A percentile compares a stretch with the other conserved stretches of the same genome.
Evolutionary conservation across 2,113 vertebrate species (phyloP).

Genomic region (Aepyceros melampus): DNA sequence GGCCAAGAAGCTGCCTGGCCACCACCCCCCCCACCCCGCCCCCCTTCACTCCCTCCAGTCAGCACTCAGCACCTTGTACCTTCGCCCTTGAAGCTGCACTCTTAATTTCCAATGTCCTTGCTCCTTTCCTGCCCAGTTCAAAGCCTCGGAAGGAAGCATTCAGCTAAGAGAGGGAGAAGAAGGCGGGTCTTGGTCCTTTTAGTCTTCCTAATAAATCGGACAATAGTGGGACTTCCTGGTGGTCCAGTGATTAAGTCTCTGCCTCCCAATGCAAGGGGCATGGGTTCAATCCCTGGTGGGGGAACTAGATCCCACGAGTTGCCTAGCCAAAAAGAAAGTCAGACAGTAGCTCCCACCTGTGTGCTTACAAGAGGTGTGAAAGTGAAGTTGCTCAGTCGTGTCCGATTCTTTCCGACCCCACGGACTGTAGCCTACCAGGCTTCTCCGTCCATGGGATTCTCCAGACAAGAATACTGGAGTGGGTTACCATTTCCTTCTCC

Average conservation of each 20-base stretch:
- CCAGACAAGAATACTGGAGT: too few species aligned
- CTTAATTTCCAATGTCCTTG: too few species aligned
- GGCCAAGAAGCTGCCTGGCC: accelerated
- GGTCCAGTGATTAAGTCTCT: neutral
- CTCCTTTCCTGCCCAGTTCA: neutral
- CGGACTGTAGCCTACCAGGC: too few species aligned
- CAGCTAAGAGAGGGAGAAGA: neutral
- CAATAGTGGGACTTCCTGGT: neutral
- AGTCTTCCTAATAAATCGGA: neutral
- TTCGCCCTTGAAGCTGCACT: neutral
- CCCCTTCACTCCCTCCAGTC: too few species aligned
- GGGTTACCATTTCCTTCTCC: too few species aligned
- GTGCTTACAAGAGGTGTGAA: neutral
- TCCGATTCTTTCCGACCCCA: accelerated
- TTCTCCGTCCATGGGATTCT: too few species aligned
- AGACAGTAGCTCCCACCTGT: neutral
- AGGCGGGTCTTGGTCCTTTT: neutral
- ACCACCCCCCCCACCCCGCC: accelerated
- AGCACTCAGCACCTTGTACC: accelerated
- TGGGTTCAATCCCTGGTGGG: neutral
- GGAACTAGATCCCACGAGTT: neutral
- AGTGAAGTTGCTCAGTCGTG: too few species aligned
- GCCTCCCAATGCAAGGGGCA: neutral
- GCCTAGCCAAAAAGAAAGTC: neutral
- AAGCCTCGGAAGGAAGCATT: neutral